Conservation (phyloP, 2,113 vertebrate species). For the Pseudolaguvia tuberculata region DNA sequence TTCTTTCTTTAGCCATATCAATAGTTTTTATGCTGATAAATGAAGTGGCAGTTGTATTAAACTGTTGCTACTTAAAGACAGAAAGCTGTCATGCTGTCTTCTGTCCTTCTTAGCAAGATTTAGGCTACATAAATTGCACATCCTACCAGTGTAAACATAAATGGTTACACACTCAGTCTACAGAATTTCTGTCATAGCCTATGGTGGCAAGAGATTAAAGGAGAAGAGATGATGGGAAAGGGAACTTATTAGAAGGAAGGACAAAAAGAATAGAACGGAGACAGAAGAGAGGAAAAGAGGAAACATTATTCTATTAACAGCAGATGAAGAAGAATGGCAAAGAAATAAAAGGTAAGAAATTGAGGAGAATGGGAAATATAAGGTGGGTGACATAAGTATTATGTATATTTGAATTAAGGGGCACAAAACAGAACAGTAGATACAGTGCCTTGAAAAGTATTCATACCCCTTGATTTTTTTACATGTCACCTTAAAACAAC, state of each 20-base stretch:
- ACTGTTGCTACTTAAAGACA: slow-evolving; percentile 25
- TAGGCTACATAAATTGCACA: slow-evolving; percentile 15
- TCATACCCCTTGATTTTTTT: too few species aligned
- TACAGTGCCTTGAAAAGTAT: too few species aligned
- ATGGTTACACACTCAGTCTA: slow-evolving; percentile 12
- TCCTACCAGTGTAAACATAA: background rate
- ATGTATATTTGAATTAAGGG: too few species aligned
- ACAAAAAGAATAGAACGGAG: background rate
- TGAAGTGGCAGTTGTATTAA: slow-evolving; percentile 30
- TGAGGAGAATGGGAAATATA: background rate
- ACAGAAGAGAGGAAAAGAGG: background rate
- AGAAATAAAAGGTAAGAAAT: background rate
- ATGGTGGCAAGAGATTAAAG: slow-evolving; percentile 11
- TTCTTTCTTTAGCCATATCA: background rate
- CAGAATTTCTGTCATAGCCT: slow-evolving; percentile 25
- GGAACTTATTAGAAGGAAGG: background rate
- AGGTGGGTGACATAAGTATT: background rate
- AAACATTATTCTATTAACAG: background rate
- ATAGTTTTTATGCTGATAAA: slow-evolving; percentile 29
- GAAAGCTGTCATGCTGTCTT: slow-evolving; percentile 21
- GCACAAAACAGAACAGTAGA: too few species aligned
- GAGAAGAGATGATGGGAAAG: slow-evolving; percentile 14
- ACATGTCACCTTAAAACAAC: too few species aligned
- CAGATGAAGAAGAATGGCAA: too few species aligned
- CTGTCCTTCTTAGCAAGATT: slow-evolving; percentile 26